Base-by-base conservation (phyloP, 37 sponge, comb jelly and placozoan genomes). In the Theonella swinhoei region DNA sequence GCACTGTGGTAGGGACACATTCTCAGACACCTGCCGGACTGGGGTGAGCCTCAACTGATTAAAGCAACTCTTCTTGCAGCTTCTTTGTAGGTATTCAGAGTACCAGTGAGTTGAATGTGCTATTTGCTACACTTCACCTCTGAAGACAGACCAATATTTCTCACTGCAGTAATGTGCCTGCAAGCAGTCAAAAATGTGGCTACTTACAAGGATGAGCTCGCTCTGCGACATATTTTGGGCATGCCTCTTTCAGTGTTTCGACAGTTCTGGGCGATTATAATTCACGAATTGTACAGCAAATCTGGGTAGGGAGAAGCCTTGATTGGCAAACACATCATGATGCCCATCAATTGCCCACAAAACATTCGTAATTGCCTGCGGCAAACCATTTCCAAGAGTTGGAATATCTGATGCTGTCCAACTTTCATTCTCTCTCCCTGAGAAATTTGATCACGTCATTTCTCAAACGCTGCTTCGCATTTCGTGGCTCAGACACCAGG, bases 251-350 rank as follows among this genome's bases (percentile, higher is more conserved):
- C 76, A n/a, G 25, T 75, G 76, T 42, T 75, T 80, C 17, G 71
- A 80, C 36, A 70, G 23, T 80, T 80, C 71, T 7, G 81, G 81
- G 30, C 71, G 32, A 80, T 80, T 80, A 59, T 80, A 80, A 22
- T 33, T 72, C 23, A n/a, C 19, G 32, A 80, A 80, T 4, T 20
- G 22, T 19, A 3, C 58, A 14, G 42, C 42, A 42, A 39, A 5
- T 43, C n/a, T 14, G 9, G 76, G 76, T n/a, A 75, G 42, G 5
- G 76, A 4, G 30, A 39, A 75, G 9, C 58, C 47, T 42, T 75
- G 76, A 17, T 40, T 75, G 42, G 3, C 25, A 59, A 75, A 19
- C 31, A 25, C 31, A 75, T 75, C 58, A 75, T 75, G 76, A 75
- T 75, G 76, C 4, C 76, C 58, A 75, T 75, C 76, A 23, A 42